These are phyloP conservation scores for Auanema freiburgensis DNA, from an alignment of 2,888 invertebrate genomes.

Conservation along the genomic window DNA sequence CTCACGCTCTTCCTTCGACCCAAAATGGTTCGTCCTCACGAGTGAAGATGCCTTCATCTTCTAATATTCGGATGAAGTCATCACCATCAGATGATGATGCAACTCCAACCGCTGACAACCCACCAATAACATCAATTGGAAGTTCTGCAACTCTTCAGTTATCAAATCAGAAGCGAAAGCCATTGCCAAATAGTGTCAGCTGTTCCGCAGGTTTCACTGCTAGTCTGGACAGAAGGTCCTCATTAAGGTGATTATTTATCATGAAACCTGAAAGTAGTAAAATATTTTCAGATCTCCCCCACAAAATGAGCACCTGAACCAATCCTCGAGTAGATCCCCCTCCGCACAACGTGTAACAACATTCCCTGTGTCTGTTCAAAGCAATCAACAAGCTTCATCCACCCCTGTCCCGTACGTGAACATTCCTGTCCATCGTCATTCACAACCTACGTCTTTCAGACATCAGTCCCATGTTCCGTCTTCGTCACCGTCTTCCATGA, in stretches of 20 bases:
- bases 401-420: too few relatives aligned
- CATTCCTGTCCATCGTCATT: too few relatives aligned
- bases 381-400: too few relatives aligned
- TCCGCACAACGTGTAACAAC: constrained; percentile 43
- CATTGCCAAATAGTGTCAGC: constrained; percentile 29
- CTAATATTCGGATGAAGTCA: not conserved
- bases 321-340: constrained; percentile 14
- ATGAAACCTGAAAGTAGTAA: not conserved
- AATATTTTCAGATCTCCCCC: constrained; percentile 11
- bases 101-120: constrained; percentile 26
- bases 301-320: not conserved
- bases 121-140: constrained; percentile 8
- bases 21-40: not conserved
- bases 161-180: constrained; percentile 6
- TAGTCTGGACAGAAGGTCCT: constrained; percentile 36
- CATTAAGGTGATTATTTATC: constrained; percentile 6
- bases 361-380: constrained; percentile 34
- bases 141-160: not conserved
- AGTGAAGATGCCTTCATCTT: not conserved
- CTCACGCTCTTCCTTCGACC: constrained; percentile 22
- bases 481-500: too few relatives aligned
- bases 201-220: constrained; percentile 42
- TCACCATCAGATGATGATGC: constrained; percentile 18
- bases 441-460: too few relatives aligned
- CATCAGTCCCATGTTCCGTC: too few relatives aligned